phyloP scores from a whole-genome alignment of 2,888 invertebrate genomes.

The Parnassius glacialis region DNA sequence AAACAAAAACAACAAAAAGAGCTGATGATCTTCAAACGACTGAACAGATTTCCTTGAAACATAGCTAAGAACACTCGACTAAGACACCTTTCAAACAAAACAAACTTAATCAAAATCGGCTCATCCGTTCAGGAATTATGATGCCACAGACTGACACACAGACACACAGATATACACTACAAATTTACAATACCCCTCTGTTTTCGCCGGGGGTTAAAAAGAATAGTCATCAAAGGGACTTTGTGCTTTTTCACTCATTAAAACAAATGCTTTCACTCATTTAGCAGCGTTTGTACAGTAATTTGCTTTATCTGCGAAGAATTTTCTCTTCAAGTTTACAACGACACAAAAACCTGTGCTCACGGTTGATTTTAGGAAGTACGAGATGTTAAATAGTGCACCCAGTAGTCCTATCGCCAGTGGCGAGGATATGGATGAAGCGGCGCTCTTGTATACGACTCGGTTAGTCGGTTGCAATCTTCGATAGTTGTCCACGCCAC shows the following conservation, averaged over 20 bases:
- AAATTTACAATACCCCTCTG: too few relatives aligned
- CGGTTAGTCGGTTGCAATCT: conserved; percentile 62
- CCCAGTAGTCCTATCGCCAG: conserved; percentile 41
- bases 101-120: too few relatives aligned
- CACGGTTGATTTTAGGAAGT: conserved; percentile 42
- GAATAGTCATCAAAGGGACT: neutral
- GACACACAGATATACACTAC: too few relatives aligned
- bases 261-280: neutral
- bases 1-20: too few relatives aligned
- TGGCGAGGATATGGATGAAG: conserved; percentile 48
- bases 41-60: too few relatives aligned
- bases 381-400: conserved; percentile 46
- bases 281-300: neutral
- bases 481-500: conserved; percentile 69
- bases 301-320: conserved; percentile 34
- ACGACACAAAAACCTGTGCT: conserved; percentile 51
- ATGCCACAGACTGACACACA: too few relatives aligned
- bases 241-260: neutral
- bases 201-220: too few relatives aligned
- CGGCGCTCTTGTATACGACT: conserved; percentile 59
- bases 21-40: too few relatives aligned
- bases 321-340: conserved; percentile 50
- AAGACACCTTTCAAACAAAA: too few relatives aligned
- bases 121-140: too few relatives aligned
- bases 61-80: too few relatives aligned